phyloP scores from a whole-genome alignment of 2,113 vertebrate genomes.

The Paraplagusia blochii region DNA sequence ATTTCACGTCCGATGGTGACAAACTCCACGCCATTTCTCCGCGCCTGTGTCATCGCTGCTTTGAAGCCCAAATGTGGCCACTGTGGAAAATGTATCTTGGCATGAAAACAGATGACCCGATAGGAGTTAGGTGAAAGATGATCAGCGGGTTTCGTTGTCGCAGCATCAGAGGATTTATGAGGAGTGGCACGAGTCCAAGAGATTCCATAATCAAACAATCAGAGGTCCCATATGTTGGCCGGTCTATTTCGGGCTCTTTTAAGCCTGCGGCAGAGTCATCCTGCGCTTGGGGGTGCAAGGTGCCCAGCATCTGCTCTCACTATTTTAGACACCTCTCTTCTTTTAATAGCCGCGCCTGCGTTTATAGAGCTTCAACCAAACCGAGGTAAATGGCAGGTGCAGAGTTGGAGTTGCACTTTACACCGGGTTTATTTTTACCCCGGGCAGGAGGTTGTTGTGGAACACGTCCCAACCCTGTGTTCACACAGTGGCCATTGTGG shows the following conservation, averaged over 20 bases:
- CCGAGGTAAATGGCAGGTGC: constrained; percentile 76
- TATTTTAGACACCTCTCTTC: constrained; percentile 69
- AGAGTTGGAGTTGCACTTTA: constrained; percentile 44
- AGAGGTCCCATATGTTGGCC: constrained; percentile 73
- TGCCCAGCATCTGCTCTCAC: constrained; percentile 74
- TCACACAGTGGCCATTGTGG: constrained; percentile 61
- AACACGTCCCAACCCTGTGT: constrained; percentile 67
- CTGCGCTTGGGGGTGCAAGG: constrained; percentile 70
- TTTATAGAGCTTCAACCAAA: constrained; percentile 65
- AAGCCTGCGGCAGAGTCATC: constrained; percentile 62
- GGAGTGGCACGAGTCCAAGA: constrained; percentile 68
- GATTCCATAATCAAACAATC: constrained; percentile 79
- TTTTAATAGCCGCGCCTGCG: constrained; percentile 71
- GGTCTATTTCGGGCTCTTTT: constrained; percentile 73
- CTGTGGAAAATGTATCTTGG: constrained; percentile 58
- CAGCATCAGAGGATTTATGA: constrained; percentile 69
- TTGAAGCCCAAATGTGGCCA: constrained; percentile 57
- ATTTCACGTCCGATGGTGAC: too few relatives aligned
- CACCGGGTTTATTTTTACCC: constrained; percentile 74
- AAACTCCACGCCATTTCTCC: too few relatives aligned
- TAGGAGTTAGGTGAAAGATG: constrained; percentile 62
- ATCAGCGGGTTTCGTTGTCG: constrained; percentile 50
- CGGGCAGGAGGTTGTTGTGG: constrained; percentile 54
- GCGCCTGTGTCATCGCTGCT: constrained; percentile 54
- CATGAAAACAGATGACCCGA: constrained; percentile 60